Evolutionary conservation across 2,113 vertebrate species (phyloP), one percentile per base, ranked within the genome.

Genomic region (Thalassarche chlororhynchos): DNA sequence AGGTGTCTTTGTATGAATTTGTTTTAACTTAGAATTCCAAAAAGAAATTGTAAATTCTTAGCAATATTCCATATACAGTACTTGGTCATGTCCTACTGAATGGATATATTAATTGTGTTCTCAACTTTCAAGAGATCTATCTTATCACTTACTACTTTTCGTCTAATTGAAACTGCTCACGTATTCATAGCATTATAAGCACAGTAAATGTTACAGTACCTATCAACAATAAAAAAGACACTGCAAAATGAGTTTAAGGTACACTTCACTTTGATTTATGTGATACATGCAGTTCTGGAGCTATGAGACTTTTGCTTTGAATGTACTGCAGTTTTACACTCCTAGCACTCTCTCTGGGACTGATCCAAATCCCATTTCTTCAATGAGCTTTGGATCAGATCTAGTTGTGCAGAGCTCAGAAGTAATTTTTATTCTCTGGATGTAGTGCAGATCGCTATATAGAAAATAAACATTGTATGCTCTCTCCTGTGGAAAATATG

Each of bases 271-370:
- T 92, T 95, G 87, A 97, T 97, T 96, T 95, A 97, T 95, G 90
- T 28, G 70, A 84, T 82, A 44, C 42, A 54, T 20, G 12, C 47
- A 85, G 49, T 78, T 93, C 54, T 97, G 89, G 87, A 97, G 71
- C 89, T 66, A 69, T 42, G 87, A 94, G 91, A 91, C 74, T 85
- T 95, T 82, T 92, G 32, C 75, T 97, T 95, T 94, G 87, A 95
- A 96, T 51, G 62, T 38, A 80, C 74, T 97, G 87, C 69, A 80
- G 70, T 69, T 95, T 93, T 96, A 87, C 93, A 89, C 95, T 97
- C 77, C 62, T 95, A 96, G 84, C 93, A 96, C 93, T 96, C 94
- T 91, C 94, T 96, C 82, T 97, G 96, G 95, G 96, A 93, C 87
- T 68, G 66, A 94, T 95, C 94, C 95, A 96, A 94, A 93, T 74